These are phyloP conservation scores for Melangyna quadrimaculata DNA, from an alignment of 2,888 invertebrate species.

Conservation along the genomic window DNA sequence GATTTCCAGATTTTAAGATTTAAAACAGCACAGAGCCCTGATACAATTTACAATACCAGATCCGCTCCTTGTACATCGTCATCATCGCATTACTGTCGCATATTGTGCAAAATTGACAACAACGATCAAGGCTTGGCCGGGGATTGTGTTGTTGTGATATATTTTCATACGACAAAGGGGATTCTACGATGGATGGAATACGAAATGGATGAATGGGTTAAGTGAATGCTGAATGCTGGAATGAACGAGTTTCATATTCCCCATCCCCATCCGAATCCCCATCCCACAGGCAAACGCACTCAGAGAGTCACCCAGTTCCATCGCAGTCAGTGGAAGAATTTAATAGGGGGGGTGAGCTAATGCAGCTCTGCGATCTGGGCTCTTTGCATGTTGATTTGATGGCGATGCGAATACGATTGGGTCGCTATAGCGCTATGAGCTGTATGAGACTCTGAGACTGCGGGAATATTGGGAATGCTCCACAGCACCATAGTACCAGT, in stretches of 20 bases:
- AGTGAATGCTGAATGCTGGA: constrained; percentile 69
- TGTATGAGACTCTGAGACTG: too few relatives aligned
- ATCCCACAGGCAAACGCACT: neutral
- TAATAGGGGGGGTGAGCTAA: neutral
- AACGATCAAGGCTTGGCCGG: constrained; percentile 63
- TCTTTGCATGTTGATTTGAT: constrained; percentile 15
- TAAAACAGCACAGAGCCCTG: neutral
- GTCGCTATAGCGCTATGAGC: neutral
- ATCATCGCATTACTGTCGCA: constrained; percentile 45
- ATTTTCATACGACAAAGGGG: constrained; percentile 15
- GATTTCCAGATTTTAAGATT: too few relatives aligned
- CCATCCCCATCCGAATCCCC: neutral
- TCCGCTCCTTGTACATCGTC: constrained; percentile 23
- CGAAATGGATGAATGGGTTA: constrained; percentile 67
- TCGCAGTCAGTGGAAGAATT: neutral
- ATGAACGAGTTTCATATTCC: constrained; percentile 37
- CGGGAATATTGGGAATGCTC: neutral
- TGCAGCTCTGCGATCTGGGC: neutral
- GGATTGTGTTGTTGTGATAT: constrained; percentile 53
- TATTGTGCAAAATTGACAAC: constrained; percentile 58
- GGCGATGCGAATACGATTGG: neutral
- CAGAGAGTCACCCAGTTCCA: constrained; percentile 35
- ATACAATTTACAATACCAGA: neutral
- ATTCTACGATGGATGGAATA: constrained; percentile 43
- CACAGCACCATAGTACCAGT: neutral